phyloP scores from a whole-genome alignment of 1,140 invertebrate species.

The Ruditapes philippinarum region DNA sequence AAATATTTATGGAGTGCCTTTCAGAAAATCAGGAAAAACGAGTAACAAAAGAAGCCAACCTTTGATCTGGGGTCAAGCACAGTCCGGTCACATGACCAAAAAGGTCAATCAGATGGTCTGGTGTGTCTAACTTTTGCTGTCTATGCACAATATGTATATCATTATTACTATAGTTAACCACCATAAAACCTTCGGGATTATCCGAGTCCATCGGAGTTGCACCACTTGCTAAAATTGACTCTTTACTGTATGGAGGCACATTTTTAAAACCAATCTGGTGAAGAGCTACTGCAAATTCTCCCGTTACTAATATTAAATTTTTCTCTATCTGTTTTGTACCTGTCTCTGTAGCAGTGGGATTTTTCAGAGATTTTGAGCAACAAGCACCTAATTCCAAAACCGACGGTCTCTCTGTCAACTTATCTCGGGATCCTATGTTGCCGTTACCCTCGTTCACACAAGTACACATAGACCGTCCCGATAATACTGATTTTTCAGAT shows the following conservation, averaged over 20 bases:
- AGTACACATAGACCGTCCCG: not conserved
- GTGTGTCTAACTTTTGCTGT: conserved; percentile 70
- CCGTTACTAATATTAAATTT: conserved; percentile 78
- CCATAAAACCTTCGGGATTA: conserved; percentile 72
- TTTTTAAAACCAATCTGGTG: conserved; percentile 79
- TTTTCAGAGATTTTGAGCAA: not conserved
- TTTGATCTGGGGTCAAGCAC: conserved; percentile 76
- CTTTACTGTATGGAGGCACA: conserved; percentile 57
- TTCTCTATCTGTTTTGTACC: not conserved
- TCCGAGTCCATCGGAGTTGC: conserved; percentile 50
- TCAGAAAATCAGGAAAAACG: too few relatives aligned
- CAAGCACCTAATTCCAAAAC: not conserved
- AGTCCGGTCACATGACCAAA: conserved; percentile 80
- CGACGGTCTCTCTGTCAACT: not conserved
- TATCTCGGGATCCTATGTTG: not conserved
- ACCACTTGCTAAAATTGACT: conserved; percentile 35
- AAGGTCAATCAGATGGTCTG: conserved; percentile 78
- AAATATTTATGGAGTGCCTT: too few relatives aligned
- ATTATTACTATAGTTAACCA: conserved; percentile 79
- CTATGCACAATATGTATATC: conserved; percentile 72
- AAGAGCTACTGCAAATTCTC: conserved; percentile 80
- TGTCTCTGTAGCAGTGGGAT: not conserved
- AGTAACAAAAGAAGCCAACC: too few relatives aligned
- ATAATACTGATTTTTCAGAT: not conserved
- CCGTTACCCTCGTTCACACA: not conserved